Percentiles rank a stretch among this genome's conserved stretches.
Conservation (phyloP, 1,140 invertebrate genomes). For the Stegodyphus mimosarum region DNA sequence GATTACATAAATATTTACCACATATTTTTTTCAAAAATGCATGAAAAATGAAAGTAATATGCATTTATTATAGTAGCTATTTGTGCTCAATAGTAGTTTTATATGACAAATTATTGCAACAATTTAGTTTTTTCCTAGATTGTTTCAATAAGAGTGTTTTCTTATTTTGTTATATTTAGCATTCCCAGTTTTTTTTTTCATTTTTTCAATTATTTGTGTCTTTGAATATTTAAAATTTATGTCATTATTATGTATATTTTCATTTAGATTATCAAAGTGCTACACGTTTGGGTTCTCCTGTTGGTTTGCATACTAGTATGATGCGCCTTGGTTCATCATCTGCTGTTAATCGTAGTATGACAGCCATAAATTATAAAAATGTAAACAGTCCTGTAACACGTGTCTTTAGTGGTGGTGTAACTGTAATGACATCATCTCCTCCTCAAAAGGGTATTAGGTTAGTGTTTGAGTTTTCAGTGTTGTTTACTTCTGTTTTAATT, state of each 20-base stretch:
- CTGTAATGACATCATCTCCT: slow-evolving; percentile 72
- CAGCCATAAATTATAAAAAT: slow-evolving; percentile 63
- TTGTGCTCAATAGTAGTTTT: no score
- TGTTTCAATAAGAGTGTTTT: background rate
- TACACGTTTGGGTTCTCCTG: slow-evolving; percentile 74
- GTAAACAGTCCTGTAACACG: slow-evolving; percentile 47
- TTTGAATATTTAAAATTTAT: slow-evolving; percentile 50
- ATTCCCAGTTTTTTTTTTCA: background rate
- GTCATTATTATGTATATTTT: background rate
- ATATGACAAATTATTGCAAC: no score
- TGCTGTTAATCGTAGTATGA: slow-evolving; percentile 64
- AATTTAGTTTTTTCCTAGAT: no score
- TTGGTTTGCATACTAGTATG: slow-evolving; percentile 84
- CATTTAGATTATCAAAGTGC: slow-evolving; percentile 63
- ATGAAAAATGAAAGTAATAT: no score
- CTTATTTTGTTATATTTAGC: background rate
- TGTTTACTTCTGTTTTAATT: no score
- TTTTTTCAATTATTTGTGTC: background rate
- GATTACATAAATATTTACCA: no score
- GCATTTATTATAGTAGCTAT: no score
- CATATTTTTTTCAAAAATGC: no score
- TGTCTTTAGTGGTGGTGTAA: slow-evolving; percentile 75
- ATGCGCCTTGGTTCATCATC: slow-evolving; percentile 79
- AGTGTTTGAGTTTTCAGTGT: no score
- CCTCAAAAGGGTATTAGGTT: slow-evolving; percentile 67